Base-by-base conservation (phyloP, 2,888 invertebrate genomes). In the Caenorhabditis parvicauda region DNA sequence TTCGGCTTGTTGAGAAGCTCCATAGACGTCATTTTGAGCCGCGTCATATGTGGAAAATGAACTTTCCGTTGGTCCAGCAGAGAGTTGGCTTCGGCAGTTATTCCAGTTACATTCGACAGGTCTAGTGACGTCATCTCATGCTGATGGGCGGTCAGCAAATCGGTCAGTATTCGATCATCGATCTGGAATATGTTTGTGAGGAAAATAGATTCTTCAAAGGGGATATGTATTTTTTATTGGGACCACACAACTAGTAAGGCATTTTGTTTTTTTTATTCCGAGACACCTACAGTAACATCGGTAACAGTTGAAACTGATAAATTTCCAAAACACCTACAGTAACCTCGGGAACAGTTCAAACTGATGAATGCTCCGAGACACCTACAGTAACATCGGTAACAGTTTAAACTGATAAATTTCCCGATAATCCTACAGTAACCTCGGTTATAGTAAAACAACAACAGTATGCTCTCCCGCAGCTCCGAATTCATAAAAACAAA, bases 1-100 rank as follows among this genome's bases (percentile, higher is more conserved):
- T 51, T 44, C 21, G 66, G 60, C 14, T 59, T 59, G 3, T 53
- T 52, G n/a, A 72, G 39, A 19, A 67, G 53, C 29, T 72, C 72
- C 64, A 65, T 67, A 25, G 67, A 64, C 9, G 72, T 59, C 25
- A 67, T 45, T 24, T 59, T 57, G n/a, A 72, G 50, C 3, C 59
- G 54, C n/a, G 27, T 44, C 12, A 72, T 54, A 17, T 51, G 9
- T n/a, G 64, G 64, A 9, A 70, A 52, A 14, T 57, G 56, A 2
- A 67, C 61, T 35, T 52, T 49, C 14, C 55, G 44, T 1, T 54
- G 45, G 35, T 70, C 63, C 7, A 67, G 49, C 14, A 66, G 48
- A 7, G 59, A 48, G 41, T 69, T 71, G 14, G 62, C 39, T 2
- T 56, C 49, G 38, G 63, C 69, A 14, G 68, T 53, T 0, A 67